Evolutionary conservation across 2,888 invertebrate genomes (phyloP), one percentile per base, ranked within the genome.

Genomic region (Cremastobaeus sp.): DNA sequence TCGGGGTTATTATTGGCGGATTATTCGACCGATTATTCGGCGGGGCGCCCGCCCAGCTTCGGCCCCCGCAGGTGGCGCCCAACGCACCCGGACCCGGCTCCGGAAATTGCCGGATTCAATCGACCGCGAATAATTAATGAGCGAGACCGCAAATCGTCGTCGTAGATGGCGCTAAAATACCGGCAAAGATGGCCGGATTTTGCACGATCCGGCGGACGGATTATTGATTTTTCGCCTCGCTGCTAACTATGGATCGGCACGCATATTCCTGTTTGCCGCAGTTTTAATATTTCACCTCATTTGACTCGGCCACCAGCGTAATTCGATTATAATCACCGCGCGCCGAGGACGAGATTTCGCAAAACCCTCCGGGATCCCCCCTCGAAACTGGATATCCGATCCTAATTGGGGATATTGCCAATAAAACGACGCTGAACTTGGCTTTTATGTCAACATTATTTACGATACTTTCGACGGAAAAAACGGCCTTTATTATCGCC

Each of bases 1-100:
- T 30, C 50, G 35, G 41, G 35, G 47, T 48, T 57, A 57, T 68
- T 50, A 68, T 68, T 68, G 55, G 66, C 50, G 17, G 50, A 57
- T 64, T 32, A 21, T 41, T 39, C 39, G 54, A 9, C 1, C 43
- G 43, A 45, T 45, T 8, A 41, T 41, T 17, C 17, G 6, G 41
- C 4, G 15, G 2, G 5, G 3, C 37, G 37, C 37, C 11, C 9
- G 37, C 15, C 14, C 37, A 37, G 15, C 37, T 9, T 9, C 37
- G n/a, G n/a, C 5, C 3, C 8, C 20, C 3, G 4, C 11, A 41
- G 28, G 15, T 47, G 32, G 30, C 43, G 25, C 43, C 2, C n/a
- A 2, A 5, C 14, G 8, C 14, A 30, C 18, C 4, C 2, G 30
- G n/a, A n/a, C 28, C 39, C 39, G 8, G 54, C 25, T 12, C 4